phyloP scores from a whole-genome alignment of 2,113 vertebrate genomes.

The Dicentrarchus labrax region DNA sequence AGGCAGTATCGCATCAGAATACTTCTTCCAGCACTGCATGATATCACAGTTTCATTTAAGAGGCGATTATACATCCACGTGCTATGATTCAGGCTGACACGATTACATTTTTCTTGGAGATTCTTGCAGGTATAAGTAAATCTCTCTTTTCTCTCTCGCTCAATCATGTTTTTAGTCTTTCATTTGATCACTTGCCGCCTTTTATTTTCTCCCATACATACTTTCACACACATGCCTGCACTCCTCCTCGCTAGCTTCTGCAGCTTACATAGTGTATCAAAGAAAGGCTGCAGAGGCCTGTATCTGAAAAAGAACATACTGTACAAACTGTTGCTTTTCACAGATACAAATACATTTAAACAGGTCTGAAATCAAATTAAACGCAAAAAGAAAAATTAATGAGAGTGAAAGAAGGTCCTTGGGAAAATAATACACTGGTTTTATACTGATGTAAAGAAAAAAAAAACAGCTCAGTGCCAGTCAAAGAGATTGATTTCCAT shows the following conservation, averaged over 20 bases:
- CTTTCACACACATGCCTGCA: background rate
- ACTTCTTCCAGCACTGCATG: background rate
- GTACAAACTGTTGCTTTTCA: constrained; percentile 4
- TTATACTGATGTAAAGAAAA: constrained; percentile 55
- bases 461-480: constrained; percentile 75
- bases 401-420: constrained; percentile 25
- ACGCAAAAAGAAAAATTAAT: constrained; percentile 33
- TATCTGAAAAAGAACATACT: constrained; percentile 24
- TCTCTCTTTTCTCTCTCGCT: background rate
- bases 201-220: constrained; percentile 4
- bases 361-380: constrained; percentile 43
- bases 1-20: background rate
- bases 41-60: background rate
- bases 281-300: constrained; percentile 3
- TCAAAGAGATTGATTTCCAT: constrained; percentile 85
- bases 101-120: background rate
- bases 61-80: constrained; percentile 1
- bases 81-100: background rate
- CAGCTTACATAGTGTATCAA: constrained; percentile 4
- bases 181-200: background rate
- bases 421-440: constrained; percentile 65
- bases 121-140: background rate
- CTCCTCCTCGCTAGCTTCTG: background rate
- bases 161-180: background rate
- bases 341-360: constrained; percentile 33